Percentiles rank a stretch among this genome's conserved stretches.
Evolutionary conservation across 2,797 vertebrate genomes (phyloP).

Genomic region (Octomys mimax): DNA sequence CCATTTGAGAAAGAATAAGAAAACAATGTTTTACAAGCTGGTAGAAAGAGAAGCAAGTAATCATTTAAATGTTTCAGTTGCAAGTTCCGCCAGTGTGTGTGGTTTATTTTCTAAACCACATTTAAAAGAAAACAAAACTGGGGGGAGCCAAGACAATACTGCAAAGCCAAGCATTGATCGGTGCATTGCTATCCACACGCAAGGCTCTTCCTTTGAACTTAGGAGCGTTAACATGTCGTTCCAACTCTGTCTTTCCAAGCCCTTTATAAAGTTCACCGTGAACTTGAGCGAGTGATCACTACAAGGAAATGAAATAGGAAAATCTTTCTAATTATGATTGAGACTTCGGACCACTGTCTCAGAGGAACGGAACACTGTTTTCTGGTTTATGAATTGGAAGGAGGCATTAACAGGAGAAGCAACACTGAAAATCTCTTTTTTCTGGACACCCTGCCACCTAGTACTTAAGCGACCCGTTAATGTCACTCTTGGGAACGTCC

Average conservation of each 20-base stretch:
- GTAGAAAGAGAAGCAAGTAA: constrained; percentile 89
- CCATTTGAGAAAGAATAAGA: constrained; percentile 91
- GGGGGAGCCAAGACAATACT: neutral
- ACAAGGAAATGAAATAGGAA: constrained; percentile 73
- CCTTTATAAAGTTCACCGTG: constrained; percentile 81
- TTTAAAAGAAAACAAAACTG: neutral
- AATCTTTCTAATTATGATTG: constrained; percentile 66
- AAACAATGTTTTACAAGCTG: constrained; percentile 91
- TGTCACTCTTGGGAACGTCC: constrained; percentile 74
- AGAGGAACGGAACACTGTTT: constrained; percentile 42
- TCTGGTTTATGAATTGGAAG: constrained; percentile 68
- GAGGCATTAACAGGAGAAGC: constrained; percentile 73
- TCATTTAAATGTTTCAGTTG: constrained; percentile 81
- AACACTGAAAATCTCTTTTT: constrained; percentile 15
- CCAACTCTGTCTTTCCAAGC: constrained; percentile 77
- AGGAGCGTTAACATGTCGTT: constrained; percentile 43
- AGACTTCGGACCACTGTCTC: constrained; percentile 60
- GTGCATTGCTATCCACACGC: fast-evolving
- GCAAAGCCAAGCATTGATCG: neutral
- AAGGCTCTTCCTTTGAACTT: neutral
- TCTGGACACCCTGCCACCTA: constrained; percentile 27
- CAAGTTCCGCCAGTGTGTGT: constrained; percentile 77
- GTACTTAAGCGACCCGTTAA: constrained; percentile 82
- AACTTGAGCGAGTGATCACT: constrained; percentile 82
- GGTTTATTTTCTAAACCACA: constrained; percentile 81